Base-by-base conservation (phyloP, 2,113 vertebrate species). In the Genyomyrus donnyi region DNA sequence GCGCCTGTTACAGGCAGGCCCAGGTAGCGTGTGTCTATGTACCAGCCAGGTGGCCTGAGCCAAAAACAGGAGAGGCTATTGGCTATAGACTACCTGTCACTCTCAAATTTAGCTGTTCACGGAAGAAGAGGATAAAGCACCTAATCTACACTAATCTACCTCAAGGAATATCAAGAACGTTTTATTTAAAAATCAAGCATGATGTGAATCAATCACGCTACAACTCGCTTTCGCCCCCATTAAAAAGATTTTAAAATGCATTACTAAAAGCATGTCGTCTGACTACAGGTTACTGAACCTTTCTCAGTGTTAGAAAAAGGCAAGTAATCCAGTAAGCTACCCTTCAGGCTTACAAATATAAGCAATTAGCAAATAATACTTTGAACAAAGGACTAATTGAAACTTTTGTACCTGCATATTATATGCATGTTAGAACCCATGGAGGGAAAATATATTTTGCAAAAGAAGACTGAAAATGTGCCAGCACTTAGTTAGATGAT, bases 331-430 rank as follows among this genome's bases (percentile, higher is more conserved):
- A 86, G 50, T 53, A 87, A 87, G 49, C 85, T 53, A 19, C 35
- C 49, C 85, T 53, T 56, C 50, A 87, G 49, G 85, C 49, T 87
- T 52, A 56, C 50, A 87, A 56, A 48, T n/a, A 46, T 39, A 85
- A 85, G 83, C 45, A 85, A 85, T 85, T 85, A 85, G 45, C 31
- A 50, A 53, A 87, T n/a, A 52, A 87, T 53, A 52, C 50, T 87
- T 87, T 87, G 11, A 53, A 87, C 45, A 85, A 85, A 48, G 50
- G 50, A 53, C 50, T 53, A 87, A 87, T 87, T 87, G 85, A 87
- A 87, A 52, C 85, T 53, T 85, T 48, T 15, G 11, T 53, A 53
- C n/a, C 85, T 87, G 45, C 42, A 53, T 87, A 52, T 87, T 49
- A 52, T 53, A 85, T 48, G 83, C 45, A n/a, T 85, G 83, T 48